Evolutionary conservation across 2,888 invertebrate genomes (phyloP).

Genomic region (Parnassius orleans): DNA sequence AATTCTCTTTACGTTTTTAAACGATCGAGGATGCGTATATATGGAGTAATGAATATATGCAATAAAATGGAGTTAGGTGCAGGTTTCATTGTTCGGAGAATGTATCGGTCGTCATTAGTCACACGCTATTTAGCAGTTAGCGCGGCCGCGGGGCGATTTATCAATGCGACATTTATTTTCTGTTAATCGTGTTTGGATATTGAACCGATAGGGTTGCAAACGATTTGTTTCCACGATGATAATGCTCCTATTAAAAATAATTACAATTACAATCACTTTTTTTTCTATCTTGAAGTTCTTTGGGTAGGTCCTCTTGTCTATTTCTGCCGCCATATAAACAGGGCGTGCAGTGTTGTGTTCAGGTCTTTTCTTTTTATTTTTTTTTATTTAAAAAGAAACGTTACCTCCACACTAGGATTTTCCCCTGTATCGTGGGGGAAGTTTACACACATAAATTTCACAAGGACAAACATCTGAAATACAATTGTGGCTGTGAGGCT

Average conservation of each 20-base stretch:
- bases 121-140: slow-evolving; percentile 80
- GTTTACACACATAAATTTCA: too few relatives aligned
- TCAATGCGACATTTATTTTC: slow-evolving; percentile 76
- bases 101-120: slow-evolving; percentile 55
- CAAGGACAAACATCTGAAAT: too few relatives aligned
- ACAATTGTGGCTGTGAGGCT: too few relatives aligned
- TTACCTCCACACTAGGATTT: too few relatives aligned
- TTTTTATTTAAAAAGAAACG: too few relatives aligned
- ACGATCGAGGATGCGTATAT: slow-evolving; percentile 5
- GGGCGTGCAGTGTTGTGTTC: too few relatives aligned
- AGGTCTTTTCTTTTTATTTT: too few relatives aligned
- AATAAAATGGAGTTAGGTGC: slow-evolving; percentile 38
- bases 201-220: slow-evolving; percentile 35
- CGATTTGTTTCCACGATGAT: not conserved
- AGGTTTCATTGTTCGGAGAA: slow-evolving; percentile 39
- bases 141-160: slow-evolving; percentile 61
- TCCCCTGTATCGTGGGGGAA: too few relatives aligned
- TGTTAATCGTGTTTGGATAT: slow-evolving; percentile 66
- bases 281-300: not conserved
- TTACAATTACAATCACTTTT: not conserved
- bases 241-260: not conserved
- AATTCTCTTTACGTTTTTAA: not conserved
- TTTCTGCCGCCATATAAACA: too few relatives aligned
- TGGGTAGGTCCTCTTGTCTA: too few relatives aligned
- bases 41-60: slow-evolving; percentile 29